Evolutionary conservation across 2,888 invertebrate species (phyloP).

Genomic region (Alloplasta piceator): DNA sequence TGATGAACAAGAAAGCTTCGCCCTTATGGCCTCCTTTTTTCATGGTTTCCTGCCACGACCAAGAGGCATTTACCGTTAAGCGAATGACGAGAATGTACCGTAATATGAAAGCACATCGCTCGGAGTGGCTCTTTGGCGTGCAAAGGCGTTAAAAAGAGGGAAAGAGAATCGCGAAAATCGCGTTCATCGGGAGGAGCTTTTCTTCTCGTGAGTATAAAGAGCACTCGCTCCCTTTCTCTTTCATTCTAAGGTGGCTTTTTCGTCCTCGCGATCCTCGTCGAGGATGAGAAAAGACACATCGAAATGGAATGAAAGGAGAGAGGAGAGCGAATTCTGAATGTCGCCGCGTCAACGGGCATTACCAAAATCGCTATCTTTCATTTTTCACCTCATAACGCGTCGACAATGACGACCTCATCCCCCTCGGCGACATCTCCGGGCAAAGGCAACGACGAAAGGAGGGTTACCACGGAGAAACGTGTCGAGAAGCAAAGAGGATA

Average conservation of each 20-base stretch:
- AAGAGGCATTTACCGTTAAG: slow-evolving; percentile 21
- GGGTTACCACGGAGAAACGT: slow-evolving; percentile 44
- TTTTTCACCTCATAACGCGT: slow-evolving; percentile 81
- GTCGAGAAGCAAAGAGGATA: slow-evolving; percentile 29
- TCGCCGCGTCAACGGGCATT: slow-evolving; percentile 62
- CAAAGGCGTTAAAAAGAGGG: slow-evolving; percentile 35
- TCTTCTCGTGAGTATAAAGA: slow-evolving; percentile 43
- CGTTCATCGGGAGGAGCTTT: slow-evolving; percentile 48
- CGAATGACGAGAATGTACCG: neutral
- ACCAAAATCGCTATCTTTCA: slow-evolving; percentile 80
- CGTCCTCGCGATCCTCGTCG: no score
- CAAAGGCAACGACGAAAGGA: slow-evolving; percentile 18
- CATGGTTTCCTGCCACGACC: slow-evolving; percentile 9
- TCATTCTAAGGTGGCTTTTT: neutral
- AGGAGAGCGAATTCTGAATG: slow-evolving; percentile 15
- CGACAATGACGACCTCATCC: slow-evolving; percentile 75
- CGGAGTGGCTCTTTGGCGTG: slow-evolving; percentile 1
- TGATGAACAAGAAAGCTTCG: slow-evolving; percentile 16
- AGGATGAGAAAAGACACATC: slow-evolving; percentile 8
- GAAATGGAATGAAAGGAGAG: slow-evolving; percentile 15
- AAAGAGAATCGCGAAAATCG: slow-evolving; percentile 31
- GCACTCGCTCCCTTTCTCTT: slow-evolving; percentile 18
- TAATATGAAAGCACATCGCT: slow-evolving; percentile 23
- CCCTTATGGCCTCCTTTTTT: slow-evolving; percentile 21
- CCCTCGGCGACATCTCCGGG: neutral